Conservation (phyloP, 2,113 vertebrate species). For the Probosciger aterrimus region DNA sequence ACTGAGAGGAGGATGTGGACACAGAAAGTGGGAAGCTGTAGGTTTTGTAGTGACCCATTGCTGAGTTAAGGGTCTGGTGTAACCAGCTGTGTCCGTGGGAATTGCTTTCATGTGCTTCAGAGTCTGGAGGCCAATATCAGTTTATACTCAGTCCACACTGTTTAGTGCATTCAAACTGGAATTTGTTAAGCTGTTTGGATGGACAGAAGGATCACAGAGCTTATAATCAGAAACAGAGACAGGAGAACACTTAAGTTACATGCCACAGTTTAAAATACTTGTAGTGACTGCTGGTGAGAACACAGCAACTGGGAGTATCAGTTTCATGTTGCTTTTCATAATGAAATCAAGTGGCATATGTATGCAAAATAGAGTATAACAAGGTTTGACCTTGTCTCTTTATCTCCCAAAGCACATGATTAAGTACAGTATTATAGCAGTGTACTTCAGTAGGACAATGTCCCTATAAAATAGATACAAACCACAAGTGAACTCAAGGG, state of each 20-base stretch:
- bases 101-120: neutral
- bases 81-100: neutral
- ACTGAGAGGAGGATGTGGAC: rapidly evolving
- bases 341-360: neutral
- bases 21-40: neutral
- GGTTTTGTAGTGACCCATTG: neutral
- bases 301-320: neutral
- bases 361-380: neutral
- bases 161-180: rapidly evolving
- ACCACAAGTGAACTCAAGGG: neutral
- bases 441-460: neutral
- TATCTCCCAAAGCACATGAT: neutral
- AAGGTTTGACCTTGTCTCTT: neutral
- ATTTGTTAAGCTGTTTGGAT: neutral
- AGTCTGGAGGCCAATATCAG: rapidly evolving
- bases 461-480: neutral
- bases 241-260: neutral
- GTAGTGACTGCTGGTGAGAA: neutral
- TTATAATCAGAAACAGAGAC: neutral
- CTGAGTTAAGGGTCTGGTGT: neutral
- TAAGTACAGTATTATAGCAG: neutral
- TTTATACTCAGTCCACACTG: neutral
- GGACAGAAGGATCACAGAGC: neutral
- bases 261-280: neutral
- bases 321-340: neutral